Evolutionary conservation across 2,888 invertebrate species (phyloP).

Genomic region (Apodemia duryi): DNA sequence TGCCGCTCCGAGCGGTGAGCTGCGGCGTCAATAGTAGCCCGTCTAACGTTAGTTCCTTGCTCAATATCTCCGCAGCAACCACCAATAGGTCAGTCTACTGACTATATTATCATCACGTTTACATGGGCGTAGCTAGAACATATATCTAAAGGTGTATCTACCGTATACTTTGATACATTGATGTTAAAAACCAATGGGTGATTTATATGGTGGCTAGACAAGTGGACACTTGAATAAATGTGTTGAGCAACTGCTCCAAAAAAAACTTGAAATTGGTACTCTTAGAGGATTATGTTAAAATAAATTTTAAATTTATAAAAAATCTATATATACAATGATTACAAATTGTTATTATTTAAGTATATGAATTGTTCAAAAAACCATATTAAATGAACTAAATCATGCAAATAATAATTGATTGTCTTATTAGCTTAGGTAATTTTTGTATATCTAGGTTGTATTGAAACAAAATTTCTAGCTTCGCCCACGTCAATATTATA

Average conservation of each 20-base stretch:
- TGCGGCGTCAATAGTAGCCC: conserved; percentile 59
- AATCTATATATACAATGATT: no score
- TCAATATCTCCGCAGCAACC: conserved; percentile 75
- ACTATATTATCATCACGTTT: conserved; percentile 15
- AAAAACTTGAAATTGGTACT: no score
- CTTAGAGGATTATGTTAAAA: no score
- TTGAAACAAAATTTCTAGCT: neutral
- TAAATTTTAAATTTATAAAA: no score
- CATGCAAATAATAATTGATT: no score
- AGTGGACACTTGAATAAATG: neutral
- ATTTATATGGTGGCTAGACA: neutral
- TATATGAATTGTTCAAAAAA: no score
- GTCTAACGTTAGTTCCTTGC: conserved; percentile 79
- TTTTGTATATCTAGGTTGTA: no score
- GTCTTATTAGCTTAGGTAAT: no score
- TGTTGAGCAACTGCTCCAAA: no score
- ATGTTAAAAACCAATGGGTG: neutral
- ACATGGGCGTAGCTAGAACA: conserved; percentile 7
- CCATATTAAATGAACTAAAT: no score
- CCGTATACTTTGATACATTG: neutral
- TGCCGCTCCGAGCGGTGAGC: conserved; percentile 86
- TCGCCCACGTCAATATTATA: neutral
- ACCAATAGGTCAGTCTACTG: conserved; percentile 66
- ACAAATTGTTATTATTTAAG: no score
- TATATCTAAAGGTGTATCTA: neutral